These are phyloP conservation scores for Brachionus angularis DNA, from an alignment of 1,140 invertebrate species.

Conservation along the genomic window DNA sequence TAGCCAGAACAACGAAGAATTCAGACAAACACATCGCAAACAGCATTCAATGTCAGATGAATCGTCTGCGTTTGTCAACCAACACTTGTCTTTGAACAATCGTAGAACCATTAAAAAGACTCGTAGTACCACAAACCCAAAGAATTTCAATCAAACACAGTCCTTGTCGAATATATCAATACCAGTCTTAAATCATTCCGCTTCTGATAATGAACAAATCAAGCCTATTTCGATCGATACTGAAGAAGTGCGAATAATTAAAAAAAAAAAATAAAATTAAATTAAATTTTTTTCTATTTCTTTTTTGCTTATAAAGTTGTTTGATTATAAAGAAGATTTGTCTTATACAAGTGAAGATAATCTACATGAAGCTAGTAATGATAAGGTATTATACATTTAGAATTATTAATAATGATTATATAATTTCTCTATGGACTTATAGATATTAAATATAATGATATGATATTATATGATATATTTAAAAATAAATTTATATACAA, in stretches of 20 bases:
- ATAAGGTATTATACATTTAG: too few species aligned
- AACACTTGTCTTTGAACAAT: background rate
- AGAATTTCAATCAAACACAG: constrained; percentile 9
- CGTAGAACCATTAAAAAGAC: constrained; percentile 15
- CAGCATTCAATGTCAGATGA: constrained; percentile 44
- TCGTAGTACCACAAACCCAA: constrained; percentile 21
- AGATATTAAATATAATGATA: too few species aligned
- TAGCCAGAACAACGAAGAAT: background rate
- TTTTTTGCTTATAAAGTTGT: background rate
- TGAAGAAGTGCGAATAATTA: too few species aligned
- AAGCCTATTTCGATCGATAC: too few species aligned
- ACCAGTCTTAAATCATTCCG: constrained; percentile 13
- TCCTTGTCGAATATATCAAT: constrained; percentile 24
- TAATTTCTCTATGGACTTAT: too few species aligned
- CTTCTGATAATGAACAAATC: background rate
- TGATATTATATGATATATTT: too few species aligned
- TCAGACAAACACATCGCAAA: constrained; percentile 8
- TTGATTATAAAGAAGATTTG: constrained; percentile 27
- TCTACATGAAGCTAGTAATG: constrained; percentile 23
- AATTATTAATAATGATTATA: too few species aligned
- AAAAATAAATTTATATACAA: too few species aligned
- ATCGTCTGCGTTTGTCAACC: background rate
- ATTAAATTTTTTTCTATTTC: background rate
- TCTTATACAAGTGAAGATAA: constrained; percentile 28
- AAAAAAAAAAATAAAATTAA: background rate